Evolutionary conservation across 2,888 invertebrate species (phyloP).

Genomic region (Plebejus anna): DNA sequence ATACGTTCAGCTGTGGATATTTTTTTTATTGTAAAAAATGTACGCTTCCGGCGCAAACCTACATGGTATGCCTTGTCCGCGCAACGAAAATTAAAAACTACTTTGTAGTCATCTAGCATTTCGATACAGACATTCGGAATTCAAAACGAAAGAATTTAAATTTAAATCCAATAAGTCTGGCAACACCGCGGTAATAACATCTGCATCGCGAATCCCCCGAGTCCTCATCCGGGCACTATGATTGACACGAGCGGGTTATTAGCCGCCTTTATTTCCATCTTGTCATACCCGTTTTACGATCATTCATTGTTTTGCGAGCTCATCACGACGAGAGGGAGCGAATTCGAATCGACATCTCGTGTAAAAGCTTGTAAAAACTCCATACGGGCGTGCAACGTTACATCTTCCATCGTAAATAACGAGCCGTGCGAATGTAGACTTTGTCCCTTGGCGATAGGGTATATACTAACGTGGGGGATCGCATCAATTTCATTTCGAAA

Average conservation of each 20-base stretch:
- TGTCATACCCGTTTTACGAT: conserved; percentile 66
- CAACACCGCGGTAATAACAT: conserved; percentile 31
- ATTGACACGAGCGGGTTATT: conserved; percentile 52
- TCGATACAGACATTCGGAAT: neutral
- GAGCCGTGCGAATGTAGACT: conserved; percentile 39
- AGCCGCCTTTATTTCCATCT: conserved; percentile 61
- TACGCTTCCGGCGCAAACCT: too few species aligned
- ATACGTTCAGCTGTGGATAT: too few species aligned
- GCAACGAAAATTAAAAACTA: too few species aligned
- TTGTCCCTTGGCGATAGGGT: conserved; percentile 39
- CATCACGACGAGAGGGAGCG: conserved; percentile 54
- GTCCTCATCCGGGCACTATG: conserved; percentile 34
- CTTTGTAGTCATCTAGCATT: too few species aligned
- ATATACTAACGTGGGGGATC: conserved; percentile 28
- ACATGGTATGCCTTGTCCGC: too few species aligned
- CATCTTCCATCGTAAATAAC: conserved; percentile 4
- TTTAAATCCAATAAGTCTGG: conserved; percentile 28
- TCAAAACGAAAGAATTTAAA: conserved; percentile 24
- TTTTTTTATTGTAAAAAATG: too few species aligned
- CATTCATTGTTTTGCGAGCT: conserved; percentile 68
- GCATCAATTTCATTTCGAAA: conserved; percentile 45
- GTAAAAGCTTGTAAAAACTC: conserved; percentile 76
- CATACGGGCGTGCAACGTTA: conserved; percentile 50
- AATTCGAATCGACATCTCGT: conserved; percentile 74
- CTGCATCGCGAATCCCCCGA: conserved; percentile 42